Base-by-base conservation (phyloP, 1,140 invertebrate species). In the Aethina tumida region DNA sequence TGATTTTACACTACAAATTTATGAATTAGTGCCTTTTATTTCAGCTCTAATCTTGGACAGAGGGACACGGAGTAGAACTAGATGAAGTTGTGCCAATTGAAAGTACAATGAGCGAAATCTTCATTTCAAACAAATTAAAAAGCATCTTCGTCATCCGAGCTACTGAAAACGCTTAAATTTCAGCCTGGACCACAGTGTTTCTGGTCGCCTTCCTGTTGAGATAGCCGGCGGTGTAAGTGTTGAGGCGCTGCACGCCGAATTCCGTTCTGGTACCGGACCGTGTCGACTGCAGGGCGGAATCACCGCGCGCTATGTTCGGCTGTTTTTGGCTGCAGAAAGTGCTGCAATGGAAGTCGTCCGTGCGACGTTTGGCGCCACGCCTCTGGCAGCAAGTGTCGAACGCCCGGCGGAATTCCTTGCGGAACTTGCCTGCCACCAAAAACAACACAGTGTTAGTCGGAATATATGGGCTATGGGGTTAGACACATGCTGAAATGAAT, bases 341-440 rank as follows among this genome's bases (percentile, higher is more conserved):
- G 27, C 18, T 39, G 30, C 30, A 39, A 24, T 39, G 37, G 26
- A 29, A 39, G 30, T 29, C 25, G 32, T 39, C 27, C 36, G 9
- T 20, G 14, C 27, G 37, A 29, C 5, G 21, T 27, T 21, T 39
- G 37, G 17, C 37, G 32, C 21, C 37, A 39, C 32, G 37, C 27
- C n/a, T n/a, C n/a, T n/a, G n/a, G n/a, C n/a, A n/a, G n/a, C n/a
- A n/a, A n/a, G n/a, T n/a, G n/a, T 41, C 49, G 35, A 53, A 53
- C 10, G 42, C 45, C 20, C 48, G 39, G 25, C 45, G 43, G 33
- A 53, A 53, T 31, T 53, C 51, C 31, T 47, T 47, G 8, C 51
- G 48, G 34, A 53, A 53, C 43, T 53, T 53, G 18, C 51, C 51
- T 53, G 40, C 8, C 48, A 48, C 24, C 44, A 42, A 32, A 37